Conservation (phyloP, 2,797 vertebrate species). For the Fistularia commersonii region DNA sequence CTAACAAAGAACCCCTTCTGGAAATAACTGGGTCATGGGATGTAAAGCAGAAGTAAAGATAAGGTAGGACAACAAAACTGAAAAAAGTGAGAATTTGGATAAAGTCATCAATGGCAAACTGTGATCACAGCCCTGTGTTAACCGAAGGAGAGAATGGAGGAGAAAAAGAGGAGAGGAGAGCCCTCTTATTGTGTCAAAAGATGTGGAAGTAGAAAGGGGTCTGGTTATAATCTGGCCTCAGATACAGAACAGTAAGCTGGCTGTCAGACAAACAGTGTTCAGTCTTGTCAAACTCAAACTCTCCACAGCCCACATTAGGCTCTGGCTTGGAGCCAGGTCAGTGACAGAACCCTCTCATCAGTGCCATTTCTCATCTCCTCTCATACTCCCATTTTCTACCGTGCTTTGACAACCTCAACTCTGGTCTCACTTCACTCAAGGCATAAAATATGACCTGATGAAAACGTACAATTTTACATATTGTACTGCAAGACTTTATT, state of each 20-base stretch:
- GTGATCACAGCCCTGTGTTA: background rate
- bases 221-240: constrained; percentile 42
- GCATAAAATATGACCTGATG: background rate
- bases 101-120: background rate
- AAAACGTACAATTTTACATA: too few species aligned
- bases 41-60: constrained; percentile 1
- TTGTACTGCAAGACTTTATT: too few species aligned
- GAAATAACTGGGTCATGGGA: background rate
- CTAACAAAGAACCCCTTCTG: constrained; percentile 4
- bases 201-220: constrained; percentile 6
- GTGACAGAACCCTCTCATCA: constrained; percentile 65
- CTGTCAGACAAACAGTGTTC: constrained; percentile 15
- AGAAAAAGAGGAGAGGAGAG: constrained; percentile 1
- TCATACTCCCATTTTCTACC: constrained; percentile 38
- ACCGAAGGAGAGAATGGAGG: constrained; percentile 5
- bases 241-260: constrained; percentile 25
- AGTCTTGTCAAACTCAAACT: constrained; percentile 53
- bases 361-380: constrained; percentile 55
- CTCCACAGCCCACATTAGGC: constrained; percentile 50
- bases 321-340: constrained; percentile 54
- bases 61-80: background rate
- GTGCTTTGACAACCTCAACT: constrained; percentile 4
- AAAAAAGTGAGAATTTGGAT: background rate
- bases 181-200: background rate
- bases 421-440: background rate